A percentile compares a stretch with the other conserved stretches of the same genome.
Conservation (phyloP, 2,797 vertebrate species). For the Falco naumanni region DNA sequence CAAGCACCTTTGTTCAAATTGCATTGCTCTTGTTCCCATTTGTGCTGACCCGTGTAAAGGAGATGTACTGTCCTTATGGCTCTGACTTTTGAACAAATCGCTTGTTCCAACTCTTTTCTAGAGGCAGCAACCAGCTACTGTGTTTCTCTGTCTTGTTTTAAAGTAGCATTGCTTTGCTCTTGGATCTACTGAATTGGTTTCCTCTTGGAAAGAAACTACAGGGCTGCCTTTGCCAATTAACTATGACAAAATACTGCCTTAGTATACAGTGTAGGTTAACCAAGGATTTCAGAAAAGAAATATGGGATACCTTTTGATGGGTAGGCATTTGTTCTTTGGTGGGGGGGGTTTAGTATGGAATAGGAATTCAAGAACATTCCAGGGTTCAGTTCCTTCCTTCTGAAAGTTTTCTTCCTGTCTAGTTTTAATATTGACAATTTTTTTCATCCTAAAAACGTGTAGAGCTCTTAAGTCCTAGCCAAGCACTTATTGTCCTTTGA, state of each 20-base stretch:
- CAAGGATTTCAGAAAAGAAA: background rate
- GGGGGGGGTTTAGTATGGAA: background rate
- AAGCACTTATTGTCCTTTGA: background rate
- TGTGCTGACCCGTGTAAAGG: background rate
- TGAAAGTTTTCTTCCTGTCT: background rate
- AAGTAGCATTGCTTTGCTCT: background rate
- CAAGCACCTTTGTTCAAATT: background rate
- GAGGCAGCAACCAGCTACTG: background rate
- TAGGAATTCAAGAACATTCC: background rate
- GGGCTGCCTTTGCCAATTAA: background rate
- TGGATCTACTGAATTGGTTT: constrained; percentile 17
- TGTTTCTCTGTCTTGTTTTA: background rate
- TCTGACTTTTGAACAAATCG: background rate
- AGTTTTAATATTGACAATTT: background rate
- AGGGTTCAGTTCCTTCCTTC: background rate
- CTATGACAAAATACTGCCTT: background rate
- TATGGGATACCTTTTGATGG: background rate
- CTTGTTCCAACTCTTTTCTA: background rate
- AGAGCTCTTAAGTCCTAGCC: background rate
- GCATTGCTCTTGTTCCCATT: background rate
- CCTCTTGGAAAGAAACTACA: constrained; percentile 13
- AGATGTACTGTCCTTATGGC: background rate
- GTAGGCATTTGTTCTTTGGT: background rate
- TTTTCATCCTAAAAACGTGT: background rate
- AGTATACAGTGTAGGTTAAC: background rate